Evolutionary conservation across 2,797 vertebrate genomes (phyloP).

Genomic region (Sparus aurata): DNA sequence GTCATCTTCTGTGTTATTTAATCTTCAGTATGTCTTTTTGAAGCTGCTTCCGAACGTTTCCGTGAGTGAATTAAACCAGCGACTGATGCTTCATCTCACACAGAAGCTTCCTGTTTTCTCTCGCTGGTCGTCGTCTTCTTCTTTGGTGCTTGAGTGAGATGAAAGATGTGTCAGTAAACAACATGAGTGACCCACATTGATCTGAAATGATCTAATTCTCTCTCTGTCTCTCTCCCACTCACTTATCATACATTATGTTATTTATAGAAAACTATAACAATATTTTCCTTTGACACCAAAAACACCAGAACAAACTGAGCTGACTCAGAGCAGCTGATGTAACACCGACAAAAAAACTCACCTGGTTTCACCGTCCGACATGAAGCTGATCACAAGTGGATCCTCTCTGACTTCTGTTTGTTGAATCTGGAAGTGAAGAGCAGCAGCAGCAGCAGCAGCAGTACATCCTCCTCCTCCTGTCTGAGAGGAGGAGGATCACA

Average conservation of each 20-base stretch:
- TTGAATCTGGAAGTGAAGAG: slow-evolving; percentile 45
- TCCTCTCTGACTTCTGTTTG: slow-evolving; percentile 29
- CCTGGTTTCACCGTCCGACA: neutral
- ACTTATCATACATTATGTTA: neutral
- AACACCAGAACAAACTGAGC: neutral
- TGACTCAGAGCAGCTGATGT: neutral
- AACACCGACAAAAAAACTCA: slow-evolving; percentile 6
- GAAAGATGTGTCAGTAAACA: neutral
- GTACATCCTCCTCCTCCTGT: slow-evolving; percentile 15
- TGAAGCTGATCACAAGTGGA: neutral
- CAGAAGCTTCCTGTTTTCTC: neutral
- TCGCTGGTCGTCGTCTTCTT: neutral
- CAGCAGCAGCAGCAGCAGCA: slow-evolving; percentile 22
- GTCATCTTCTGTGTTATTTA: too few relatives aligned
- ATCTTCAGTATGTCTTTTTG: too few relatives aligned
- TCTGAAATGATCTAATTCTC: neutral
- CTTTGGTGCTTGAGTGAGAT: slow-evolving; percentile 5
- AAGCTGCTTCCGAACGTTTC: neutral
- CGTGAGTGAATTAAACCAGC: too few relatives aligned
- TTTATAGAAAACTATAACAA: neutral
- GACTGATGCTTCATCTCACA: neutral
- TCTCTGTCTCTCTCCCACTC: neutral
- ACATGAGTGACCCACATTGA: neutral
- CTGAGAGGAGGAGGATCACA: slow-evolving; percentile 53
- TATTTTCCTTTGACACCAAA: too few relatives aligned